Conservation (phyloP, 2,888 invertebrate genomes). For the Zygothrica quintamaculata region DNA sequence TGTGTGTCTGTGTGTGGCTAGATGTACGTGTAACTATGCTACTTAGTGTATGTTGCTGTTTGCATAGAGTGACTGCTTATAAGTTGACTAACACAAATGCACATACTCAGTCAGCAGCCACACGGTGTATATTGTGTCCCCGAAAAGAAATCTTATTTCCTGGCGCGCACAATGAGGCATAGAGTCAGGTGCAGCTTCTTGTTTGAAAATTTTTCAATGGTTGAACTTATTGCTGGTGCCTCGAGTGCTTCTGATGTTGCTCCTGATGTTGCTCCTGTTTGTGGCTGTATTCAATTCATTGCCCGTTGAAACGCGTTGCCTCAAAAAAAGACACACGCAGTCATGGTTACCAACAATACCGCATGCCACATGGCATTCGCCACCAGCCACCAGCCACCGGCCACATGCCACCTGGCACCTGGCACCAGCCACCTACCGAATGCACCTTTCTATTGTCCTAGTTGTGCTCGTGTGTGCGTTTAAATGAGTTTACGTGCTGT, state of each 20-base stretch:
- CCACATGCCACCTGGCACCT: conserved; percentile 5
- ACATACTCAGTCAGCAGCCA: conserved; percentile 10
- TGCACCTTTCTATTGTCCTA: conserved; percentile 4
- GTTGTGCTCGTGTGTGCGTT: conserved; percentile 39
- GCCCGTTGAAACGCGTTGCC: conserved; percentile 40
- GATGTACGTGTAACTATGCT: conserved; percentile 63
- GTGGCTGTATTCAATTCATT: conserved; percentile 45
- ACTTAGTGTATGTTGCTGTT: conserved; percentile 70
- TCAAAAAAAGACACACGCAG: conserved; percentile 48
- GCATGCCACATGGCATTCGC: conserved; percentile 12
- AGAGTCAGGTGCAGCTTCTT: conserved; percentile 31
- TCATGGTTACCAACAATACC: conserved; percentile 44
- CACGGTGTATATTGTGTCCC: conserved; percentile 4
- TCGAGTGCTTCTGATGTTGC: conserved; percentile 5
- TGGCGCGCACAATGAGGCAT: conserved; percentile 42
- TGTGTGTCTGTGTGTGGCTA: conserved; percentile 24
- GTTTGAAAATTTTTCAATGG: conserved; percentile 39
- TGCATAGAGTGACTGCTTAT: conserved; percentile 51
- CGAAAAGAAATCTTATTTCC: conserved; percentile 46
- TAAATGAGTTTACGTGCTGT: conserved; percentile 60
- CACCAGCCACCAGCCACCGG: conserved; percentile 8
- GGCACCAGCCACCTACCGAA: conserved; percentile 14
- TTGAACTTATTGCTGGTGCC: conserved; percentile 27
- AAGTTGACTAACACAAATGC: conserved; percentile 39
- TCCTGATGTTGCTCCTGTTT: conserved; percentile 7